Conservation (phyloP, 92 coral and sea anemone species). For the Siderastrea siderea region DNA sequence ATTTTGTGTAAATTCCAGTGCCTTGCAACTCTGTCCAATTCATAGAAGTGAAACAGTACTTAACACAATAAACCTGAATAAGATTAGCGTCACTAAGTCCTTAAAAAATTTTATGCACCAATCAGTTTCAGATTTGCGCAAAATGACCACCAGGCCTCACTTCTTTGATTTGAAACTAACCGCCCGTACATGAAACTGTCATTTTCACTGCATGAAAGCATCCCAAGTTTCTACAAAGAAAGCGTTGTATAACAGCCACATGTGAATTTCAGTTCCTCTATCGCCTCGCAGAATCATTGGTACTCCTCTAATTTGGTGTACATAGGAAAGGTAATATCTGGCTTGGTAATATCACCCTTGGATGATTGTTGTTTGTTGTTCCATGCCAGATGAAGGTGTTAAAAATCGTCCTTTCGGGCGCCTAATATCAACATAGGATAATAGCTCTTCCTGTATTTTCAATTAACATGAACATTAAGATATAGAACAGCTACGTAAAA, state of each 20-base stretch:
- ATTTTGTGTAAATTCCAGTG: slow-evolving; percentile 9
- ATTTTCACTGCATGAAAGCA: slow-evolving; percentile 3
- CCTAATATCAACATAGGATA: too few relatives aligned
- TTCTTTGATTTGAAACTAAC: neutral
- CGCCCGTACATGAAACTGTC: slow-evolving; percentile 14
- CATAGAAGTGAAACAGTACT: neutral
- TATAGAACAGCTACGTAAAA: too few relatives aligned
- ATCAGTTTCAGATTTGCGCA: slow-evolving; percentile 5
- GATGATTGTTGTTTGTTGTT: slow-evolving; percentile 4
- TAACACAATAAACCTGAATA: neutral
- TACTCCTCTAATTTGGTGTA: neutral
- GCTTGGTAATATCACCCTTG: neutral
- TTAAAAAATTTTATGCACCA: neutral
- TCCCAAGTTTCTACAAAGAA: neutral
- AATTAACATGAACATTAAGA: too few relatives aligned
- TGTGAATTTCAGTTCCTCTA: neutral
- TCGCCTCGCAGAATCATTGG: slow-evolving; percentile 3
- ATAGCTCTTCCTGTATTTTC: too few relatives aligned
- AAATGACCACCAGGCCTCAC: slow-evolving; percentile 9
- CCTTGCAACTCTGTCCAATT: neutral
- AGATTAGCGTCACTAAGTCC: neutral
- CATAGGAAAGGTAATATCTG: neutral
- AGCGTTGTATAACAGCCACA: neutral
- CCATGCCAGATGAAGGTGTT: too few relatives aligned
- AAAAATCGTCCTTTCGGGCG: too few relatives aligned